Conservation (phyloP, 1,140 invertebrate genomes). For the Drosophila pseudoobscura region DNA sequence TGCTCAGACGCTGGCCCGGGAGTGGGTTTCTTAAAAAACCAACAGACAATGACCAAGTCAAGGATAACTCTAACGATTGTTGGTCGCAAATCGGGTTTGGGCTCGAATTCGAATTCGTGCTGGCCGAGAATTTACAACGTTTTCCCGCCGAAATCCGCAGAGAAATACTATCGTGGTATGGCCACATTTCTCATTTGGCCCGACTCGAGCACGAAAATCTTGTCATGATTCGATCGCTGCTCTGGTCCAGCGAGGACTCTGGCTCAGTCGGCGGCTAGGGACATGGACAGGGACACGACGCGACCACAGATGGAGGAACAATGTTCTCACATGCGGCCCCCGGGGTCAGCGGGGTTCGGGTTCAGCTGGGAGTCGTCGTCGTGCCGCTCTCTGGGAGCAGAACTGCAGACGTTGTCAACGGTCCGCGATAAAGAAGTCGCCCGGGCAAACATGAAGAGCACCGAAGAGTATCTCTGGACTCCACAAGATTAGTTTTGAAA, state of each 20-base stretch:
- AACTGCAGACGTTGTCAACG: conserved; percentile 29
- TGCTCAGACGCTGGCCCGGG: conserved; percentile 14
- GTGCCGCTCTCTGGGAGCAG: conserved; percentile 19
- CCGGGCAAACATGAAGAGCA: background rate
- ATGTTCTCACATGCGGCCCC: conserved; percentile 45
- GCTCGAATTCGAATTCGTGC: conserved; percentile 78
- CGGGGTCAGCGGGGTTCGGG: conserved; percentile 32
- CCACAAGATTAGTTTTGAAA: background rate
- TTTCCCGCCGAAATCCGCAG: conserved; percentile 67
- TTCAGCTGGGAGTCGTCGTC: conserved; percentile 22
- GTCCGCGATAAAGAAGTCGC: conserved; percentile 16
- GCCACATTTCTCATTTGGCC: conserved; percentile 79
- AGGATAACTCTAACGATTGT: conserved; percentile 69
- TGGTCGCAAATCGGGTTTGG: conserved; percentile 15
- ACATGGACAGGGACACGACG: conserved; percentile 54
- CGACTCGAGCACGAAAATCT: conserved; percentile 72
- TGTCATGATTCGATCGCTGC: conserved; percentile 80
- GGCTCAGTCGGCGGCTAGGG: conserved; percentile 2
- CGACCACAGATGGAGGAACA: conserved; percentile 26
- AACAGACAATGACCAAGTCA: conserved; percentile 46
- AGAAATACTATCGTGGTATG: conserved; percentile 75
- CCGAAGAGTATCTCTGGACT: background rate
- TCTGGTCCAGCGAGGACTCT: conserved; percentile 45
- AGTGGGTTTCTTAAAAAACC: conserved; percentile 32
- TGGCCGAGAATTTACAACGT: conserved; percentile 68